phyloP scores from a whole-genome alignment of 1,140 invertebrate genomes.

The Augochlora pura region DNA sequence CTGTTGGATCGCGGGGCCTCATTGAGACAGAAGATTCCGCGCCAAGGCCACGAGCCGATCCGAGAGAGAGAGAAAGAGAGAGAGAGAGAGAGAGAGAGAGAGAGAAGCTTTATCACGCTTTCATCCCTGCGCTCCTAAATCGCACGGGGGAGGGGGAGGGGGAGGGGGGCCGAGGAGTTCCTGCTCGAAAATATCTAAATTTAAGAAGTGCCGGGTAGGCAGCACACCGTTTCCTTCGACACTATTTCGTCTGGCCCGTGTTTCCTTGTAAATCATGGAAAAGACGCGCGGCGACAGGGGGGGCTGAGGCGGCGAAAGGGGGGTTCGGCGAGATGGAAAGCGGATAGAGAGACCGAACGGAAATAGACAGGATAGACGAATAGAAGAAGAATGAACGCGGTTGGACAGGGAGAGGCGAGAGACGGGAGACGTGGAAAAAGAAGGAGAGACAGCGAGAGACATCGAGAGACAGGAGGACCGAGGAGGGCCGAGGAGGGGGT shows the following conservation, averaged over 20 bases:
- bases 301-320: too few relatives aligned
- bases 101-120: not conserved
- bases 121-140: not conserved
- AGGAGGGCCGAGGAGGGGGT: not conserved
- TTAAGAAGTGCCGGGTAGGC: slow-evolving; percentile 52
- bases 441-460: not conserved
- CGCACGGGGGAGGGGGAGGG: not conserved
- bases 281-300: not conserved
- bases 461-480: not conserved
- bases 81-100: too few relatives aligned
- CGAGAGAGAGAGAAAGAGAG: too few relatives aligned
- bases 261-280: slow-evolving; percentile 49
- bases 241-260: slow-evolving; percentile 47
- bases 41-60: not conserved
- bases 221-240: slow-evolving; percentile 30
- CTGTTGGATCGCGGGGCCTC: not conserved
- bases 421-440: not conserved
- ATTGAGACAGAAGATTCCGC: not conserved
- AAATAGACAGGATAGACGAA: slow-evolving; percentile 38
- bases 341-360: not conserved
- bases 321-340: not conserved
- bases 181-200: slow-evolving; percentile 57
- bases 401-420: not conserved
- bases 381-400: slow-evolving; percentile 2
- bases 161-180: not conserved